Base-by-base conservation (phyloP, 2,113 vertebrate species). In the Proterorhinus semilunaris region DNA sequence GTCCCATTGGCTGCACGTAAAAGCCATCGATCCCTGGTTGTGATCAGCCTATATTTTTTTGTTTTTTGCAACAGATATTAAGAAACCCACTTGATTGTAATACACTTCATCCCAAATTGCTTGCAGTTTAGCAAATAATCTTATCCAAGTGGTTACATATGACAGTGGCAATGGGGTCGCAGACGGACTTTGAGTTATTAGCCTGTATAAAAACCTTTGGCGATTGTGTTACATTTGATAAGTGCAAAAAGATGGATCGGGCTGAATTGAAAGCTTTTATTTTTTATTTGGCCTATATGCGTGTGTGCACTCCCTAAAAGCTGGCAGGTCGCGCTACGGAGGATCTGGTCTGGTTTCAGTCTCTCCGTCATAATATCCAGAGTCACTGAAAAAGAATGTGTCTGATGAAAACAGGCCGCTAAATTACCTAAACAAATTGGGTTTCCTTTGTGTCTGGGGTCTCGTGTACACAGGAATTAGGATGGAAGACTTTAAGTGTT, bases 341-440 rank as follows among this genome's bases (percentile, higher is more conserved):
- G 72, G 74, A 80, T 90, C 87, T 88, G 85, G 83, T 90, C 83
- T 87, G 81, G 80, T 88, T 90, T 91, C 83, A 90, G 87, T 90
- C 75, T 45, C 81, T 90, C 85, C 69, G 83, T 91, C 90, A 92
- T 92, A 88, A 88, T 89, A 89, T 86, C 80, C 85, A 86, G 71
- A 86, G 88, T 92, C 88, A 92, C 75, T 46, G 75, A 81, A 67
- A 85, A 91, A 85, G 91, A 92, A 93, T 93, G 89, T n/a, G 87
- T 92, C 88, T 91, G 86, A 85, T 87, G 79, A 82, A 79, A 87
- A 87, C 78, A 69, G 83, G 75, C 80, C 76, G 81, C 76, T 84
- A 88, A 85, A 89, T 87, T 84, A 87, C 89, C 84, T 87, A 88
- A 93, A 92, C 87, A 91, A 90, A 90, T 91, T 87, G 78, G 69